These are phyloP conservation scores for Cygnus olor DNA, from an alignment of 2,797 vertebrate genomes.

Conservation along the genomic window DNA sequence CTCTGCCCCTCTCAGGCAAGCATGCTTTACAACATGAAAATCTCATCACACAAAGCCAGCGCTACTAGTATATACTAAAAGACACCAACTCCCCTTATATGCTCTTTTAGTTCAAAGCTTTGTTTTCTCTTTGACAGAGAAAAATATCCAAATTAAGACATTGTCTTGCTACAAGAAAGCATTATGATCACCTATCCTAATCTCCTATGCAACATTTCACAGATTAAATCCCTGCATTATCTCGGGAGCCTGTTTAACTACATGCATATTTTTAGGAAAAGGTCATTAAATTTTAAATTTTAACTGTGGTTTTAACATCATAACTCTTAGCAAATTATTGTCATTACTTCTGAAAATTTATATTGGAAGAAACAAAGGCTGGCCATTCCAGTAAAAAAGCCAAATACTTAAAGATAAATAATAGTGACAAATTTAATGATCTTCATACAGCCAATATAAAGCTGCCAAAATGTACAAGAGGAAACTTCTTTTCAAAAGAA, in stretches of 20 bases:
- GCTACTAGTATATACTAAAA: not conserved
- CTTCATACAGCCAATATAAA: not conserved
- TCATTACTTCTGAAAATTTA: not conserved
- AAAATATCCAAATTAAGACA: not conserved
- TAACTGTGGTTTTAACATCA: not conserved
- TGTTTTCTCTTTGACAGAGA: not conserved
- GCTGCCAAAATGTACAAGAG: not conserved
- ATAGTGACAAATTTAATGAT: not conserved
- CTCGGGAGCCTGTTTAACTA: not conserved
- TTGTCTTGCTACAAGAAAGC: not conserved
- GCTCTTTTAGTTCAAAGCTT: not conserved
- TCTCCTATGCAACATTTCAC: not conserved
- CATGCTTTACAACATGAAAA: not conserved
- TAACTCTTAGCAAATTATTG: not conserved
- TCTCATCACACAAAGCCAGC: not conserved
- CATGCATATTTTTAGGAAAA: not conserved
- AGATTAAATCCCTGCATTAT: not conserved
- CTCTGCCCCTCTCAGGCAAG: not conserved
- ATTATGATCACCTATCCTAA: not conserved
- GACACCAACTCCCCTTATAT: not conserved
- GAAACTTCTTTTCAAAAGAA: not conserved
- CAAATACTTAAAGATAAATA: not conserved
- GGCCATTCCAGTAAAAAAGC: not conserved
- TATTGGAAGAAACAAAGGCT: not conserved
- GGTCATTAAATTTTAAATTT: not conserved